These are phyloP conservation scores for Leptinotarsa tumamoca DNA, from an alignment of 2,888 invertebrate species.

Conservation along the genomic window DNA sequence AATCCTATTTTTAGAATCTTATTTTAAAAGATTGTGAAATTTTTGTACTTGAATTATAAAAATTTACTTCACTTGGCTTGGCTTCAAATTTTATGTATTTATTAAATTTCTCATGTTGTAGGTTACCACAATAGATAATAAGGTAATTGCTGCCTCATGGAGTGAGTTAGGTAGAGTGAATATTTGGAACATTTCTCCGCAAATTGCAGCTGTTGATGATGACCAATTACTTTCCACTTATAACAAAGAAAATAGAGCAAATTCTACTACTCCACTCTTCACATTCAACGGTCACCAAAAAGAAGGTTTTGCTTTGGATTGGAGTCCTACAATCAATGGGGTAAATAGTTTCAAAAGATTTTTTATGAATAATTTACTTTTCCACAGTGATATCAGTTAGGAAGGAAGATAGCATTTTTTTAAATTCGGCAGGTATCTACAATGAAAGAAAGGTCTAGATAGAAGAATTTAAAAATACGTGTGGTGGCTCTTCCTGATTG, in stretches of 20 bases:
- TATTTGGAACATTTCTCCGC: conserved; percentile 89
- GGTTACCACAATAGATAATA: conserved; percentile 74
- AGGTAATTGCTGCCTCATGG: conserved; percentile 90
- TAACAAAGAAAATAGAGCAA: conserved; percentile 71
- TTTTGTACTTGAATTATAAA: too few relatives aligned
- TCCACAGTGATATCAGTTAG: too few relatives aligned
- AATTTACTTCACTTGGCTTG: too few relatives aligned
- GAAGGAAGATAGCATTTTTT: too few relatives aligned
- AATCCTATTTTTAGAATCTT: too few relatives aligned
- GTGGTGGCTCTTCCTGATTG: too few relatives aligned
- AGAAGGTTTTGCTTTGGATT: conserved; percentile 96
- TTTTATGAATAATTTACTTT: background rate
- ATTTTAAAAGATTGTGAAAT: too few relatives aligned
- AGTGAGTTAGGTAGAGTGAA: conserved; percentile 94
- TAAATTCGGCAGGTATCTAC: too few relatives aligned
- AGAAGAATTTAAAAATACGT: too few relatives aligned
- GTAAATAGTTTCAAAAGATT: conserved; percentile 61
- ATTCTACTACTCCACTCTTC: conserved; percentile 77
- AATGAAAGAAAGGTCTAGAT: too few relatives aligned
- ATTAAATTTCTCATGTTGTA: conserved; percentile 54
- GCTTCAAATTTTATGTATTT: too few relatives aligned
- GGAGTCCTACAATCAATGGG: conserved; percentile 86
- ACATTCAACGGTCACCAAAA: conserved; percentile 91
- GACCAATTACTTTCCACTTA: conserved; percentile 73
- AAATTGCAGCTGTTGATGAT: conserved; percentile 85